These are phyloP conservation scores for Carpatolechia fugitivella DNA, from an alignment of 2,888 invertebrate genomes.

Conservation along the genomic window DNA sequence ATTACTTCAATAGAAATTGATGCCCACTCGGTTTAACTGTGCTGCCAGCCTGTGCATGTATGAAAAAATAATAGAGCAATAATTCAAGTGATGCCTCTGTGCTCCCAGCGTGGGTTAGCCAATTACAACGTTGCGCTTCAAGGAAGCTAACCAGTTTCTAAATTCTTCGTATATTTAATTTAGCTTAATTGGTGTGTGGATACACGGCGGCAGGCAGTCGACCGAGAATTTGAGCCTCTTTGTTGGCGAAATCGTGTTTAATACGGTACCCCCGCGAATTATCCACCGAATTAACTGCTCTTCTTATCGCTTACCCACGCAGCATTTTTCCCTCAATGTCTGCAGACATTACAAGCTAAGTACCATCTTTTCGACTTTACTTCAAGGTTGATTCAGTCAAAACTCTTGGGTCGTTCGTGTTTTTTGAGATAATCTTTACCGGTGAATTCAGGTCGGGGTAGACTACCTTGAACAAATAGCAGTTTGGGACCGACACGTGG, in stretches of 20 bases:
- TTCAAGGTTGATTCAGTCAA: conserved; percentile 22
- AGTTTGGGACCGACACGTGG: conserved; percentile 22
- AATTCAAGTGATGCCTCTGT: conserved; percentile 66
- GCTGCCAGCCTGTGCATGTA: conserved; percentile 14
- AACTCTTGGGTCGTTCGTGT: conserved; percentile 15
- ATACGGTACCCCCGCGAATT: conserved; percentile 62
- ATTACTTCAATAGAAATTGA: no score
- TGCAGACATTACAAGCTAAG: conserved; percentile 20
- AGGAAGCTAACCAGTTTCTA: conserved; percentile 78
- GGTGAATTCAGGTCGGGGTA: conserved; percentile 13
- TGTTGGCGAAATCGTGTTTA: conserved; percentile 65
- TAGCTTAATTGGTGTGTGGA: conserved; percentile 75
- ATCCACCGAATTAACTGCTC: conserved; percentile 34
- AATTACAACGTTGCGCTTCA: conserved; percentile 77
- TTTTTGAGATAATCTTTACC: conserved; percentile 17
- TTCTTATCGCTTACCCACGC: conserved; percentile 37
- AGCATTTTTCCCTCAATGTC: conserved; percentile 28
- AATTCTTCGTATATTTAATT: conserved; percentile 78
- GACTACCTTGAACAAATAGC: conserved; percentile 26
- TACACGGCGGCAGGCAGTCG: conserved; percentile 65
- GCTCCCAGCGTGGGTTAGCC: conserved; percentile 67
- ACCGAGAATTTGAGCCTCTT: conserved; percentile 72
- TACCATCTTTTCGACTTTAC: conserved; percentile 17
- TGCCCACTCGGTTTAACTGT: neutral
- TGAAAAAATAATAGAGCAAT: conserved; percentile 50